phyloP scores from a whole-genome alignment of 2,113 vertebrate genomes.

The Seriola quinqueradiata region DNA sequence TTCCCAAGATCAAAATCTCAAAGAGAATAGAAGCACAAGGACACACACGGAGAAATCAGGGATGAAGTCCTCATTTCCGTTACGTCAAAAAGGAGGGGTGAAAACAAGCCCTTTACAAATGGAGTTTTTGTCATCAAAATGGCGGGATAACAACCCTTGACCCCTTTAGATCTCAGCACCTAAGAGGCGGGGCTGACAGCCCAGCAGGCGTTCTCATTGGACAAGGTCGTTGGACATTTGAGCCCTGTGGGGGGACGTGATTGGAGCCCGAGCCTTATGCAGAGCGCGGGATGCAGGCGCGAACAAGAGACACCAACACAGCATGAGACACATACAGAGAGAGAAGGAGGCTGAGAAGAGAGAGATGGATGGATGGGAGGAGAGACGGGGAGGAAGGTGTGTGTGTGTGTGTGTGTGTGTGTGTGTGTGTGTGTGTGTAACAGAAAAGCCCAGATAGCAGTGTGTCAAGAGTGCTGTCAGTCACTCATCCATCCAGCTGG shows the following conservation, averaged over 20 bases:
- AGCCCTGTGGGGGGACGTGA: slow-evolving; percentile 32
- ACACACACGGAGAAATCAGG: slow-evolving; percentile 11
- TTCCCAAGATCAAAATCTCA: slow-evolving; percentile 3
- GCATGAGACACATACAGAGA: slow-evolving; percentile 48
- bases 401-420: slow-evolving; percentile 41
- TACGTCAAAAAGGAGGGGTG: neutral
- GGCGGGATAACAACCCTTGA: slow-evolving; percentile 50
- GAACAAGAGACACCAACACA: slow-evolving; percentile 64
- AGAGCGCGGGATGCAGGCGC: slow-evolving; percentile 50
- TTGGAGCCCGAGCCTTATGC: slow-evolving; percentile 47
- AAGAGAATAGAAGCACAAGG: neutral
- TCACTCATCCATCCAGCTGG: slow-evolving; percentile 99
- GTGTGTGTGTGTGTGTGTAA: slow-evolving; percentile 48
- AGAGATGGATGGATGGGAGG: slow-evolving; percentile 42
- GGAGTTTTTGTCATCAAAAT: slow-evolving; percentile 32
- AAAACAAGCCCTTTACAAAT: slow-evolving; percentile 18
- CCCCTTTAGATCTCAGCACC: slow-evolving; percentile 14
- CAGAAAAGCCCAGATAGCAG: slow-evolving; percentile 89
- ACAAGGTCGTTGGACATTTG: slow-evolving; percentile 62
- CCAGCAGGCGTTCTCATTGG: slow-evolving; percentile 59
- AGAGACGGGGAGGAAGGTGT: slow-evolving; percentile 22
- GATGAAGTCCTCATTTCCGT: neutral
- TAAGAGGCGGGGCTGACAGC: slow-evolving; percentile 27
- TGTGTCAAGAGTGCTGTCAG: slow-evolving; percentile 98
- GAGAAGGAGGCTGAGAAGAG: slow-evolving; percentile 39